These are phyloP conservation scores for Pristionchus entomophagus DNA, from an alignment of 2,888 invertebrate species.

Conservation along the genomic window DNA sequence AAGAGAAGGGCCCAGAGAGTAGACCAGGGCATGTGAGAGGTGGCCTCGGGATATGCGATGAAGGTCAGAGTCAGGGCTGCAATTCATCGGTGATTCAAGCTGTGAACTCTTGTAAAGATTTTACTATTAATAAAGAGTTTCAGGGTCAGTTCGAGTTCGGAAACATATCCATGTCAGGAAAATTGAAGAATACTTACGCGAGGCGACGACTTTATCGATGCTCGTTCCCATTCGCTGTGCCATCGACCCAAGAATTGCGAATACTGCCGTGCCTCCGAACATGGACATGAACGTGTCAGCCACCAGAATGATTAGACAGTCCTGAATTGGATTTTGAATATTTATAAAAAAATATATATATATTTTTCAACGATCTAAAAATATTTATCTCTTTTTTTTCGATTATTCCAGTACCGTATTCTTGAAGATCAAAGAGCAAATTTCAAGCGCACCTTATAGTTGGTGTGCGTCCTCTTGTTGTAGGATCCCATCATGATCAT, in stretches of 20 bases:
- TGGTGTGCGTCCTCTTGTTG: conserved; percentile 67
- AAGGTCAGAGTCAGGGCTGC: conserved; percentile 77
- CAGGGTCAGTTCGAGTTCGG: too few relatives aligned
- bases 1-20: conserved; percentile 77
- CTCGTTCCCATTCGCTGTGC: conserved; percentile 52
- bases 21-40: conserved; percentile 75
- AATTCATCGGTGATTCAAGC: too few relatives aligned
- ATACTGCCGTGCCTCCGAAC: conserved; percentile 65
- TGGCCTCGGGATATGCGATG: conserved; percentile 76
- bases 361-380: too few relatives aligned
- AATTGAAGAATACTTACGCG: conserved; percentile 51
- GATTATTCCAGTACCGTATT: too few relatives aligned
- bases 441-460: conserved; percentile 54
- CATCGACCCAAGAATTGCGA: conserved; percentile 64
- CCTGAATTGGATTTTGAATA: too few relatives aligned
- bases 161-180: too few relatives aligned
- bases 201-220: conserved; percentile 56
- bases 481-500: conserved; percentile 68
- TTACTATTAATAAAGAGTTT: too few relatives aligned
- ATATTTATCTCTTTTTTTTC: too few relatives aligned
- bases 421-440: too few relatives aligned
- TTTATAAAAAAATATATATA: too few relatives aligned
- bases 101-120: too few relatives aligned
- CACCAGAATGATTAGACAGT: conserved; percentile 66
- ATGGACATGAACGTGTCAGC: conserved; percentile 68